Base-by-base conservation (phyloP, 2,797 vertebrate species). In the Poeciliopsis turneri region DNA sequence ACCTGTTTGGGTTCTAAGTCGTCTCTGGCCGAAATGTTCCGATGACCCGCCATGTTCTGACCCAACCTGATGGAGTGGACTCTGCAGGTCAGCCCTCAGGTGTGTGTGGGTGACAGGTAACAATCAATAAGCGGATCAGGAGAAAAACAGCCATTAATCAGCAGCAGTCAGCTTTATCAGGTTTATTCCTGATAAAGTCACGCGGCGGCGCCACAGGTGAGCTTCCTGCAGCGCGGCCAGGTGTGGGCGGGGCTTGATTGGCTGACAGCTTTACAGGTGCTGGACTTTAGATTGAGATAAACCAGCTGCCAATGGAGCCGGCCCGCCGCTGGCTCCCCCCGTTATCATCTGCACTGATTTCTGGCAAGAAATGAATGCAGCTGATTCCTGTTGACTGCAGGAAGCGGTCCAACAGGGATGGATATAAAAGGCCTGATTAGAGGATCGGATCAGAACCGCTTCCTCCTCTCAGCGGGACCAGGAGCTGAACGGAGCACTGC, bases 261-360 rank as follows among this genome's bases (percentile, higher is more conserved):
- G 4, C 45, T 57, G 69, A 66, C 76, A 79, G 53, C 25, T 91
- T 86, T 86, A 89, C 73, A 76, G 88, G 46, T 8, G 47, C 23
- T 87, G 86, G 78, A 92, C 88, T 90, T 90, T 82, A 83, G 59
- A 78, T 39, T 47, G 0, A 33, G 74, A 75, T 75, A 61, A 75
- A 45, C 72, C 55, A 69, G 13, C 68, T 45, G 69, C 41, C 20
- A 2, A n/a, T 28, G 4, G 39, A 36, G 45, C 49, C 13, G 12
- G 6, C 20, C 51, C 13, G 0, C 66, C 41, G 12, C 68, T 28
- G 9, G 41, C 41, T 45, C 39, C 12, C 12, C 45, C 66, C 1
- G 33, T 59, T 36, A 85, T 72, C 72, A 80, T 72, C 33, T 33
- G 16, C 46, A 51, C n/a, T 76, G 79, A 83, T 87, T 28, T n/a